Evolutionary conservation across 2,888 invertebrate species (phyloP), one percentile per base, ranked within the genome.

Genomic region (Digitonthophagus gazella): DNA sequence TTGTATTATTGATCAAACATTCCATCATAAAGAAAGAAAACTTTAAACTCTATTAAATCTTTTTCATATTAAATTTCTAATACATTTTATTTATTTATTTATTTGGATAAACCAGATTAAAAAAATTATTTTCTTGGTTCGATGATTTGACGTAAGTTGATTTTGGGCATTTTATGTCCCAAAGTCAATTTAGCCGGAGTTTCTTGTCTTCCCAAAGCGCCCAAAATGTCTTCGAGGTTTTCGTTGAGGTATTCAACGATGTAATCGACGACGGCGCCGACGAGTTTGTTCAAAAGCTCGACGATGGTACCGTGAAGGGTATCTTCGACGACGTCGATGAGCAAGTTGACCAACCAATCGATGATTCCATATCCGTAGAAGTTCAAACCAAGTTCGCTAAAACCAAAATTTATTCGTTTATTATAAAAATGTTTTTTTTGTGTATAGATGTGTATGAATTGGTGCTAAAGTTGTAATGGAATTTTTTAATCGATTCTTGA

Each of bases 331-430:
- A 84, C 80, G 54, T 75, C 74, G 68, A 84, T 79, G 15, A 87
- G 81, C 0, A 86, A 82, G 76, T 85, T 86, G 3, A 85, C 69
- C 67, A 87, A 76, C 85, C 86, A 86, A 76, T 86, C 86, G 18
- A 74, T 74, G 56, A 87, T 78, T 68, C 83, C 76, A 78, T 86
- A 85, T 64, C 86, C 86, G 19, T 83, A 84, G 18, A 87, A 78
- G 22, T 84, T 82, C 5, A 86, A 82, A 15, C 82, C 80, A 3
- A 86, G 83, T 57, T 83, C 83, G 3, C 87, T 86, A 80, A 3
- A 81, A 67, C 67, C 64, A 69, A 20, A 20, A 57, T 6, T n/a
- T 56, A 15, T 15, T 22, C 22, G 6, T 22, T 44, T 44, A 44
- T 15, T 55, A 8, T 2, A 69, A 65, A 15, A 20, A 18, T 58